These are phyloP conservation scores for Girardinus metallicus DNA, from an alignment of 2,797 vertebrate genomes.

Conservation along the genomic window DNA sequence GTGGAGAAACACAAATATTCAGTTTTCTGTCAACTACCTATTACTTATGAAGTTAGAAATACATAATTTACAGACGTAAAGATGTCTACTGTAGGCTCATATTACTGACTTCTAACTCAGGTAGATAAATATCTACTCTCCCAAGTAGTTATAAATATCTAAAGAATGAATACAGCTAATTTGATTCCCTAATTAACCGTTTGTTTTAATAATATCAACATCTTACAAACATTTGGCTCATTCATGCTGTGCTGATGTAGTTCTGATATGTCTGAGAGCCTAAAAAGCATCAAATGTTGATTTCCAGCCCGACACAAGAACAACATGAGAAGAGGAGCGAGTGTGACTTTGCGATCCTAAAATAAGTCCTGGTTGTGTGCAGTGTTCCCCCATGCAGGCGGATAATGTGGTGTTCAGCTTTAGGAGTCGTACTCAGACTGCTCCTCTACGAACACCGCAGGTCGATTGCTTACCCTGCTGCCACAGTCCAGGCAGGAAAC, in stretches of 20 bases:
- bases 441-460: constrained; percentile 82
- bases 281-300: constrained; percentile 39
- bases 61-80: neutral
- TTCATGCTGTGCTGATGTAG: constrained; percentile 28
- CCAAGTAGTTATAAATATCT: neutral
- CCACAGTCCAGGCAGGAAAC: constrained; percentile 86
- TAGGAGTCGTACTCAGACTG: constrained; percentile 71
- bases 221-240: neutral
- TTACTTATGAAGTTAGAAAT: neutral
- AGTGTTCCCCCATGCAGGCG: constrained; percentile 52
- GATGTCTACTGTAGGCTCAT: neutral
- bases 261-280: neutral
- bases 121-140: neutral
- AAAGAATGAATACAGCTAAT: neutral
- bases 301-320: constrained; percentile 39
- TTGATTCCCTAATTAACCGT: constrained; percentile 9
- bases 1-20: neutral
- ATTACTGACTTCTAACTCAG: neutral
- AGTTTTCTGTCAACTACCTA: neutral
- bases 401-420: constrained; percentile 64
- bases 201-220: neutral
- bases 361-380: constrained; percentile 41
- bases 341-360: constrained; percentile 28
- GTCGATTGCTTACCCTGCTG: constrained; percentile 87
- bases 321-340: constrained; percentile 17